Base-by-base conservation (phyloP, 2,113 vertebrate genomes). In the Chaenogobius annularis region DNA sequence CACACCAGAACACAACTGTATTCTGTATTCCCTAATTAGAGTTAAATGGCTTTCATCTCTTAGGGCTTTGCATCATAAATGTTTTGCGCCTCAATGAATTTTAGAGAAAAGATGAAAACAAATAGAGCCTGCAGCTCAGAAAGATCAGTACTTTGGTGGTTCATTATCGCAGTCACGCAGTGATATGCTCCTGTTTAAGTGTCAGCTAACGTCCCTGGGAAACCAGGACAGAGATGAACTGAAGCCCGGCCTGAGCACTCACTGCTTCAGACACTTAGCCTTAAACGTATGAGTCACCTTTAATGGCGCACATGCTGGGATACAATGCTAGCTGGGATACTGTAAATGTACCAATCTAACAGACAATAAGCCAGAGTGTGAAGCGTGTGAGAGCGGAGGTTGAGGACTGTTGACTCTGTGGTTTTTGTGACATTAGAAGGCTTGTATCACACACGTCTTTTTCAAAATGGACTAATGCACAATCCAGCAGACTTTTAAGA, bases 151-250 rank as follows among this genome's bases (percentile, higher is more conserved):
- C 72, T 63, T 67, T 8, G 54, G 8, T 13, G 83, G 78, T 83
- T 87, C 81, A 89, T 88, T 88, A 89, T 75, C 22, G 40, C 65
- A 46, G 68, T 75, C 68, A 75, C 23, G 56, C 63, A 11, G 71
- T 59, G 70, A 86, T 74, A 83, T 81, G 83, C 68, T 77, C 63
- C 82, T 83, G 78, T 76, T 72, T 73, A 70, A 71, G 62, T 80
- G 66, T 10, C 19, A 66, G 77, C 82, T 79, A 68, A 37, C 20
- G 37, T 40, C 37, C 37, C 37, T 62, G 69, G 70, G 70, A 75
- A 66, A 83, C 23, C 64, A 56, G 77, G 69, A 64, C 64, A 69
- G 73, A 59, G 63, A 58, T 35, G 84, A 73, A 79, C 75, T 79
- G 76, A 66, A 31, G 69, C 46, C 4, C 66, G 58, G 63, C 75